phyloP scores from a whole-genome alignment of 2,888 invertebrate genomes.

The Labia minor region DNA sequence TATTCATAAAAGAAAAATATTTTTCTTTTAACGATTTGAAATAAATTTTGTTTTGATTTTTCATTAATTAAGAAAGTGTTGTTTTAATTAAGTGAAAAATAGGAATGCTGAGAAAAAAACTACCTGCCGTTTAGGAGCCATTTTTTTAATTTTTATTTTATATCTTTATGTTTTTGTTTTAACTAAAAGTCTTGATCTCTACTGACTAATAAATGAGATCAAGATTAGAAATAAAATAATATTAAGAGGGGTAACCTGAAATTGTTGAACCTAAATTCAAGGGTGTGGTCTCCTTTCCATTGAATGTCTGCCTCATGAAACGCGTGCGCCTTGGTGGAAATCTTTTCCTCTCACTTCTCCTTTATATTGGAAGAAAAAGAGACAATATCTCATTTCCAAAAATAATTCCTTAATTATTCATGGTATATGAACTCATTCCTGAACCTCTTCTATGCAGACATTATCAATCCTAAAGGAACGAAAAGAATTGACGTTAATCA shows the following conservation, averaged over 20 bases:
- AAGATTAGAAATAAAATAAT: background rate
- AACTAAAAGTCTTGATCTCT: background rate
- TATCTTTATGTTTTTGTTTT: too few species aligned
- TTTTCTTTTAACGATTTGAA: too few species aligned
- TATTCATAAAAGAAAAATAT: too few species aligned
- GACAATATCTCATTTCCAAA: too few species aligned
- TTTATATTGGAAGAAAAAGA: too few species aligned
- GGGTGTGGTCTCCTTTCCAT: background rate
- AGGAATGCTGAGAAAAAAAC: background rate
- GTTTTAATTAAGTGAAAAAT: too few species aligned
- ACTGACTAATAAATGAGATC: background rate
- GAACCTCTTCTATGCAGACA: background rate
- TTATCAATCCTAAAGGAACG: background rate
- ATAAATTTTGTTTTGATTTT: too few species aligned
- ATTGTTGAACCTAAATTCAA: background rate
- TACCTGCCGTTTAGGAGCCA: slow-evolving; percentile 2
- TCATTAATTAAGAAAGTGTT: too few species aligned
- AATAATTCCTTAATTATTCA: background rate
- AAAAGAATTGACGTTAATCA: background rate
- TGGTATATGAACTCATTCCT: background rate
- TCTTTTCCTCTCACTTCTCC: too few species aligned
- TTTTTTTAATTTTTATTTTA: background rate
- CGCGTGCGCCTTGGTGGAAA: background rate
- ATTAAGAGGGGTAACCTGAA: background rate
- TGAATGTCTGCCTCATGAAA: background rate